These are phyloP conservation scores for Subanguina moxae DNA, from an alignment of 1,140 invertebrate genomes.

Conservation along the genomic window DNA sequence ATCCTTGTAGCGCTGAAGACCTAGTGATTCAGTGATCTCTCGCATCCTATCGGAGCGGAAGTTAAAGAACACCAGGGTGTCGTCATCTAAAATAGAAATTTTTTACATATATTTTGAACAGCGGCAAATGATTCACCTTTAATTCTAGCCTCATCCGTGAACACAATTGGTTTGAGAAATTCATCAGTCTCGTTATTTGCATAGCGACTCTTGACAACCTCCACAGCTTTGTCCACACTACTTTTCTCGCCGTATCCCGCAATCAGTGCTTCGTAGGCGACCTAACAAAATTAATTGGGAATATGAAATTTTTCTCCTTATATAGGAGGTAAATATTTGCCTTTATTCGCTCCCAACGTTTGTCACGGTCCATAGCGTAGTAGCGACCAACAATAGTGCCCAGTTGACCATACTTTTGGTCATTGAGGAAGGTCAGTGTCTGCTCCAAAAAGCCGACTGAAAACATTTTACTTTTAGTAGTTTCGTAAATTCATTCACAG, in stretches of 20 bases:
- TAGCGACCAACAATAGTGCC: slow-evolving; percentile 63
- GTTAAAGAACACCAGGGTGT: slow-evolving; percentile 63
- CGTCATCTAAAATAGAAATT: slow-evolving; percentile 55
- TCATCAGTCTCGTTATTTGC: slow-evolving; percentile 61
- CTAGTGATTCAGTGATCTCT: slow-evolving; percentile 61
- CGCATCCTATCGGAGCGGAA: slow-evolving; percentile 63
- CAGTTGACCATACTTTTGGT: slow-evolving; percentile 60
- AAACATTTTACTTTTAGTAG: slow-evolving; percentile 19
- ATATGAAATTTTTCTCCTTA: no score
- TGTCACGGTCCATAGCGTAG: slow-evolving; percentile 65
- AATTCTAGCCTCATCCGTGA: slow-evolving; percentile 58
- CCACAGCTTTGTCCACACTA: slow-evolving; percentile 52
- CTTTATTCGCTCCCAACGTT: slow-evolving; percentile 43
- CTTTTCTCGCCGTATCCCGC: slow-evolving; percentile 60
- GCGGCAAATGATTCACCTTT: slow-evolving; percentile 36
- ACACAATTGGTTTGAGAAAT: slow-evolving; percentile 63
- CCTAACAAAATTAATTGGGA: slow-evolving; percentile 38
- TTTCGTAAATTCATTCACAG: no score
- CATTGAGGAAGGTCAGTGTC: slow-evolving; percentile 47
- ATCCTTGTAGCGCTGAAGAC: slow-evolving; percentile 58
- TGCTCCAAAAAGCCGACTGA: slow-evolving; percentile 55
- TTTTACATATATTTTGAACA: neutral
- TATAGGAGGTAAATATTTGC: no score
- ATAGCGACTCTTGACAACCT: slow-evolving; percentile 57
- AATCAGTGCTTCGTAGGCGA: slow-evolving; percentile 63